Evolutionary conservation across 2,888 invertebrate genomes (phyloP).

Genomic region (Pyrochroa serraticornis): DNA sequence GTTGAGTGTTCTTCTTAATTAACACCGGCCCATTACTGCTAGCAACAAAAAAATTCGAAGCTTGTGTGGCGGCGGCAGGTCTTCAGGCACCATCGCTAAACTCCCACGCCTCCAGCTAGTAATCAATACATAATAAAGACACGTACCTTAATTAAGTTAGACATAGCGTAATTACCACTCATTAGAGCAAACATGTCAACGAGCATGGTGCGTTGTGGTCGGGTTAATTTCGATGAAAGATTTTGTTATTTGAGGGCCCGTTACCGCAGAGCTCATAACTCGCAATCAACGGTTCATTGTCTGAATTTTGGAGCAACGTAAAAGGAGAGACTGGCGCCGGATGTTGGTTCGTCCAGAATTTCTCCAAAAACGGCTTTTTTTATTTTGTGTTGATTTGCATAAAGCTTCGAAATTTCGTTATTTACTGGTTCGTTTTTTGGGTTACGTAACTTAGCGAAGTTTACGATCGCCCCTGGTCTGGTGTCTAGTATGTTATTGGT

Average conservation of each 20-base stretch:
- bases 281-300: constrained; percentile 16
- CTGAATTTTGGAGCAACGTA: constrained; percentile 2
- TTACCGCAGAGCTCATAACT: neutral
- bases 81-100: constrained; percentile 8
- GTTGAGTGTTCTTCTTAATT: neutral
- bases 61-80: too few relatives aligned
- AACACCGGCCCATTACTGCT: neutral
- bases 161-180: constrained; percentile 23
- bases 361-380: too few relatives aligned
- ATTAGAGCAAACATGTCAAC: constrained; percentile 25
- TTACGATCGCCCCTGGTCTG: too few relatives aligned
- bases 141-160: constrained; percentile 26
- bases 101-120: constrained; percentile 18
- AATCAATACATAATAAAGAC: constrained; percentile 24
- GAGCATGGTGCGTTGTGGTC: neutral
- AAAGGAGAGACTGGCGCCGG: too few relatives aligned
- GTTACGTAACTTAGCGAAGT: too few relatives aligned
- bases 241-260: neutral
- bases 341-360: too few relatives aligned
- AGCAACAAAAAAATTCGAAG: neutral
- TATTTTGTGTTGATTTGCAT: too few relatives aligned
- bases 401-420: too few relatives aligned
- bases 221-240: constrained; percentile 3
- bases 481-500: too few relatives aligned
- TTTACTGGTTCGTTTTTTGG: too few relatives aligned